Conservation (phyloP, 2,888 invertebrate genomes). For the Chrysolina americana region DNA sequence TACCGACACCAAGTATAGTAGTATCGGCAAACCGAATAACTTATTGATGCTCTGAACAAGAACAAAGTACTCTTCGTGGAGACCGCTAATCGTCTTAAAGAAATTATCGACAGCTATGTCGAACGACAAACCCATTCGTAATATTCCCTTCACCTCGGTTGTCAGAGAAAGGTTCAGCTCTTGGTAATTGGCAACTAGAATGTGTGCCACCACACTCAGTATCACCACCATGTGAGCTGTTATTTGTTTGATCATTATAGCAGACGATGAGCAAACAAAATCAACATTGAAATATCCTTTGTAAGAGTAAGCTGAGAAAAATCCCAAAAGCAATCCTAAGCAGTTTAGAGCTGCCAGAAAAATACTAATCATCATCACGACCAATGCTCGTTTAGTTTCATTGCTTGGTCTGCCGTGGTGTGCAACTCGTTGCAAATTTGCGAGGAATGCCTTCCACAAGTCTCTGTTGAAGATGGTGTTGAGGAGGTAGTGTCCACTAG, state of each 20-base stretch:
- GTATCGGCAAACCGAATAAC: background rate
- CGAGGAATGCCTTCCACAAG: background rate
- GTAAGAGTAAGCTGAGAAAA: too few species aligned
- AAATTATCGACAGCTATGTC: background rate
- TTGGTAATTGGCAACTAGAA: background rate
- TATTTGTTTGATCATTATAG: too few species aligned
- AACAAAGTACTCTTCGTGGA: background rate
- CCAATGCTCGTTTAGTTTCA: background rate
- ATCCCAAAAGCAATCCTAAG: background rate
- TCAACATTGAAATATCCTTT: too few species aligned
- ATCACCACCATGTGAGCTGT: background rate
- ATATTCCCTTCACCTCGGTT: background rate
- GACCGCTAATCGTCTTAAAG: background rate
- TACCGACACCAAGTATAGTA: background rate
- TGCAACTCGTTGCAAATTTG: background rate
- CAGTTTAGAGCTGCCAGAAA: background rate
- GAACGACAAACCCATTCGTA: background rate
- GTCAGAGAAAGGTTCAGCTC: background rate
- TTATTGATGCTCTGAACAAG: background rate
- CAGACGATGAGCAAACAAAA: too few species aligned
- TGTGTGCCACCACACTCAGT: background rate
- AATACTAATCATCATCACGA: background rate
- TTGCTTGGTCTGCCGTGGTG: too few species aligned
- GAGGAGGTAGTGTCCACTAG: background rate
- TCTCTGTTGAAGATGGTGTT: background rate